Evolutionary conservation across 2,888 invertebrate genomes (phyloP).

Genomic region (Tenthredo scrophulariae): DNA sequence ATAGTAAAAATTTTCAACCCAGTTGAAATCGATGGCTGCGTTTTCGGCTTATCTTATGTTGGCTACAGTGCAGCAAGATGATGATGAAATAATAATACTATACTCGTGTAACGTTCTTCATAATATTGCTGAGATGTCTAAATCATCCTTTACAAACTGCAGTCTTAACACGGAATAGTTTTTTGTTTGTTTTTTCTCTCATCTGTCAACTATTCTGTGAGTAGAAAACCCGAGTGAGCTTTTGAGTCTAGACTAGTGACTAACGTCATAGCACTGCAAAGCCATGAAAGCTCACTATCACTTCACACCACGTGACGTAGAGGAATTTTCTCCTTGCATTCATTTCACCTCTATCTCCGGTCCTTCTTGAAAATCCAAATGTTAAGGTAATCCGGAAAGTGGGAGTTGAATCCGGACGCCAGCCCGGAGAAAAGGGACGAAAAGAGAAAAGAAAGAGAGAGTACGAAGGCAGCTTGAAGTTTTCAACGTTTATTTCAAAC

Average conservation of each 20-base stretch:
- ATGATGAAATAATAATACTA: not conserved
- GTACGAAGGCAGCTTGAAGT: constrained; percentile 34
- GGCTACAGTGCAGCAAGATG: not conserved
- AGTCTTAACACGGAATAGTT: not conserved
- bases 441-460: not conserved
- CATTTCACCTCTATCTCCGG: constrained; percentile 20
- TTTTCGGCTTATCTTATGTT: not conserved
- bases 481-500: constrained; percentile 47
- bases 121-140: not conserved
- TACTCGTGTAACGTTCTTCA: not conserved
- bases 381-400: constrained; percentile 43
- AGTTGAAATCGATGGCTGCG: constrained; percentile 14
- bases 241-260: not conserved
- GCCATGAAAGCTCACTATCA: constrained; percentile 31
- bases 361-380: constrained; percentile 25
- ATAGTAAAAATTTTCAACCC: constrained; percentile 22
- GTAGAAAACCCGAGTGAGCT: not conserved
- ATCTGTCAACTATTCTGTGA: constrained; percentile 4
- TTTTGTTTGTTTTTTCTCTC: not conserved
- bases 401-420: not conserved
- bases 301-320: constrained; percentile 21
- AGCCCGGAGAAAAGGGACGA: not conserved
- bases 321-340: constrained; percentile 26
- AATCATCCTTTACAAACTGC: not conserved
- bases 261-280: not conserved